These are phyloP conservation scores for Notiomystis cincta DNA, from an alignment of 2,113 vertebrate species.

Conservation along the genomic window DNA sequence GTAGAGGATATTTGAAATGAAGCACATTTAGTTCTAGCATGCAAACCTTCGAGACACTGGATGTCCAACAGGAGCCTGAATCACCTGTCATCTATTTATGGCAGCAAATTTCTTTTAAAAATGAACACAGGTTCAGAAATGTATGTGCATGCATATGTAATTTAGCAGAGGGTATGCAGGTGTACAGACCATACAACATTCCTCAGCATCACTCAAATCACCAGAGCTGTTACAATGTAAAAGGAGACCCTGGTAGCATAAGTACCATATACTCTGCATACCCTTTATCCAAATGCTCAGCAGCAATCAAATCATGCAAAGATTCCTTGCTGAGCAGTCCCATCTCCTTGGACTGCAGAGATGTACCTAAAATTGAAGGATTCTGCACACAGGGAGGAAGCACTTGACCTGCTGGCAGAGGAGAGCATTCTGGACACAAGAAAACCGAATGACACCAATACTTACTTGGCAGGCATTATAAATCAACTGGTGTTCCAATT, in stretches of 20 bases:
- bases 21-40: background rate
- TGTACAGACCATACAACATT: background rate
- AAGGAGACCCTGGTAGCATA: background rate
- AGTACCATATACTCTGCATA: background rate
- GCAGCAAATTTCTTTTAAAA: background rate
- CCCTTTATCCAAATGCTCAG: background rate
- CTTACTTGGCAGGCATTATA: conserved; percentile 97
- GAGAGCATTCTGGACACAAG: background rate
- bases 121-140: background rate
- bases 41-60: background rate
- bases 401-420: background rate
- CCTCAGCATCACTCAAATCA: background rate
- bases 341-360: background rate
- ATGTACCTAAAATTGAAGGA: background rate
- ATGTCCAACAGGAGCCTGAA: background rate
- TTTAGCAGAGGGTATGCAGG: background rate
- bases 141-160: background rate
- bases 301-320: background rate
- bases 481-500: conserved; percentile 94
- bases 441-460: background rate
- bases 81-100: background rate
- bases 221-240: background rate
- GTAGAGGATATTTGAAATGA: background rate
- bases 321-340: background rate
- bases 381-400: background rate